A percentile compares a stretch with the other conserved stretches of the same genome.
These are phyloP conservation scores for Drosophila sulfurigaster DNA, from an alignment of 1,140 invertebrate species.

Conservation along the genomic window DNA sequence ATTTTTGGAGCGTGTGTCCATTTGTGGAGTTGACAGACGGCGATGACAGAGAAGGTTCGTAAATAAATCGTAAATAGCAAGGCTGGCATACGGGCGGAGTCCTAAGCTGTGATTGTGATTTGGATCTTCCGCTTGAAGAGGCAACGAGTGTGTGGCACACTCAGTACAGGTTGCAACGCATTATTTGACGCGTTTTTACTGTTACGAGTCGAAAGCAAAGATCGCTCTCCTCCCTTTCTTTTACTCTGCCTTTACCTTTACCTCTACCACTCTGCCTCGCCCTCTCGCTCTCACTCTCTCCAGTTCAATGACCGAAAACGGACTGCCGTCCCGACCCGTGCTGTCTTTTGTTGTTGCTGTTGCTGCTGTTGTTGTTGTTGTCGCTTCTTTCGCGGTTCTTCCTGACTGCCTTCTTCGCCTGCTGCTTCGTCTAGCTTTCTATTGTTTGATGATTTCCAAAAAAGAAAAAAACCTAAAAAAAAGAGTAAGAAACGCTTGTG, in stretches of 20 bases:
- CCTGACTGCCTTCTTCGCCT: conserved; percentile 72
- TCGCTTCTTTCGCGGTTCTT: conserved; percentile 79
- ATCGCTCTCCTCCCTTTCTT: conserved; percentile 43
- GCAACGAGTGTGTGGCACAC: conserved; percentile 14
- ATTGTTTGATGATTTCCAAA: conserved; percentile 81
- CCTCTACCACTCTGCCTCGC: conserved; percentile 6
- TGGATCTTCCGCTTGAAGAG: conserved; percentile 9
- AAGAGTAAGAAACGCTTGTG: conserved; percentile 59
- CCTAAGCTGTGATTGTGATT: conserved; percentile 56
- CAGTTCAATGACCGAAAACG: conserved; percentile 79
- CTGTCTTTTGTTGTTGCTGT: conserved; percentile 18
- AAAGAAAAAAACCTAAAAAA: conserved; percentile 41
- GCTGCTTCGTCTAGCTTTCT: conserved; percentile 79
- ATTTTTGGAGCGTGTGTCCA: conserved; percentile 15
- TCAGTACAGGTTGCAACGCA: conserved; percentile 53
- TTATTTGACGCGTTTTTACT: conserved; percentile 75
- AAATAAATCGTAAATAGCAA: conserved; percentile 41
- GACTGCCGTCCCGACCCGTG: conserved; percentile 39
- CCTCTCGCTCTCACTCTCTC: conserved; percentile 2
- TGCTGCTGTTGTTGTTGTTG: conserved; percentile 18
- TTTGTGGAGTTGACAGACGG: conserved; percentile 2
- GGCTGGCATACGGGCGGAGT: conserved; percentile 55
- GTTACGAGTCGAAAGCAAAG: conserved; percentile 72
- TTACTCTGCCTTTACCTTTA: conserved; percentile 8
- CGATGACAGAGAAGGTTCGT: conserved; percentile 38